These are phyloP conservation scores for Uropsilus gracilis DNA, from an alignment of 2,113 vertebrate species.

Conservation along the genomic window DNA sequence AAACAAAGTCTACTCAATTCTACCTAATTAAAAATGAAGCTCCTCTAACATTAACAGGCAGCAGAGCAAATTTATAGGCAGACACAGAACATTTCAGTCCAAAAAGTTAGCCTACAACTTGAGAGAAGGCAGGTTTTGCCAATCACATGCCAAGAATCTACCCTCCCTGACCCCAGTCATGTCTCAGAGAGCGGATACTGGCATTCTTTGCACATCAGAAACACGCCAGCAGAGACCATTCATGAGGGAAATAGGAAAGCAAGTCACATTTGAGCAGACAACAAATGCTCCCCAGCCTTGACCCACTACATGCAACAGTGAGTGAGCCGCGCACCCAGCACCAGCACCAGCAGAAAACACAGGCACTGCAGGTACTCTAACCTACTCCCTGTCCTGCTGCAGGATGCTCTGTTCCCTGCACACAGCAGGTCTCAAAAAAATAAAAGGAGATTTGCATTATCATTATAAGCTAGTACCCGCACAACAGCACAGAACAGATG, in stretches of 20 bases:
- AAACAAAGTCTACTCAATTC: conserved; percentile 85
- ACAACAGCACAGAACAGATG: conserved; percentile 93
- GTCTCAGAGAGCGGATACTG: conserved; percentile 88
- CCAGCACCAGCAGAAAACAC: conserved; percentile 83
- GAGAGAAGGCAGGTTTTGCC: conserved; percentile 90
- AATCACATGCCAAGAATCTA: conserved; percentile 90
- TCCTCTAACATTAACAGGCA: conserved; percentile 89
- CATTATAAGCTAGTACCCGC: conserved; percentile 87
- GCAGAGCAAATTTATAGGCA: conserved; percentile 89
- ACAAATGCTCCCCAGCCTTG: conserved; percentile 88
- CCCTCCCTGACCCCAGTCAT: conserved; percentile 89
- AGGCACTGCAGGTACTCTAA: conserved; percentile 83
- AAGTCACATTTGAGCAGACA: conserved; percentile 89
- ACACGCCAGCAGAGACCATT: conserved; percentile 89
- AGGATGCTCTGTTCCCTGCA: conserved; percentile 81
- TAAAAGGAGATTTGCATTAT: conserved; percentile 88
- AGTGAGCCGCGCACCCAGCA: conserved; percentile 86
- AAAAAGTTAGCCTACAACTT: conserved; percentile 91
- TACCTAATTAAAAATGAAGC: conserved; percentile 89
- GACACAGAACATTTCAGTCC: conserved; percentile 87
- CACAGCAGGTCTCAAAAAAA: conserved; percentile 84
- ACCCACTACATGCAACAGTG: conserved; percentile 88
- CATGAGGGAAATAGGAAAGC: conserved; percentile 90
- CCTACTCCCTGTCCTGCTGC: conserved; percentile 84
- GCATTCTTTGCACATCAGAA: conserved; percentile 91